Conservation (phyloP, 1,140 invertebrate genomes). For the Trichomalopsis sarcophagae region DNA sequence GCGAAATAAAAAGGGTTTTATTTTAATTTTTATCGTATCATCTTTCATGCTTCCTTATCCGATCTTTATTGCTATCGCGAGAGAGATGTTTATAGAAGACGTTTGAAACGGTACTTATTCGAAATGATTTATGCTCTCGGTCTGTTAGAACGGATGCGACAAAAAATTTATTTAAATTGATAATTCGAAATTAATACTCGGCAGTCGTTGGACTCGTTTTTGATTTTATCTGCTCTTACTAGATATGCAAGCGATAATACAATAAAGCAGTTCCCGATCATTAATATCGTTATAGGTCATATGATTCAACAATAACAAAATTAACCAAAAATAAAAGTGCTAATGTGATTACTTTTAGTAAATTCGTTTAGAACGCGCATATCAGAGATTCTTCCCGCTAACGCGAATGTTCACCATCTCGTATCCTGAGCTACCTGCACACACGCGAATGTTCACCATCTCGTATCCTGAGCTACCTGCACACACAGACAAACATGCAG, state of each 20-base stretch:
- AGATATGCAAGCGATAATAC: too few species aligned
- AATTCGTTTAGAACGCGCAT: too few species aligned
- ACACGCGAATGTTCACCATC: background rate
- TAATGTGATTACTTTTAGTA: too few species aligned
- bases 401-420: background rate
- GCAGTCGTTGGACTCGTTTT: too few species aligned
- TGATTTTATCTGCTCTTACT: too few species aligned
- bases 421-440: background rate
- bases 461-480: background rate
- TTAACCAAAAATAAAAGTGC: too few species aligned
- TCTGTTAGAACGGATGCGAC: background rate
- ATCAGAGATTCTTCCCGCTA: background rate
- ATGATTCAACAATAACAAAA: too few species aligned
- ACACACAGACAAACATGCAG: background rate
- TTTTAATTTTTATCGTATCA: conserved; percentile 49
- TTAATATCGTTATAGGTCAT: too few species aligned
- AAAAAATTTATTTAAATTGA: background rate
- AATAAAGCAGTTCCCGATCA: too few species aligned
- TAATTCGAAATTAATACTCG: background rate
- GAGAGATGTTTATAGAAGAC: background rate
- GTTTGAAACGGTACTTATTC: background rate
- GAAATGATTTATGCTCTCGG: background rate
- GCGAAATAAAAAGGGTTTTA: conserved; percentile 13
- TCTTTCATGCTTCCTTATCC: conserved; percentile 39
- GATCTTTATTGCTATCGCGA: conserved; percentile 11